These are phyloP conservation scores for Phylloscopus whistleri DNA, from an alignment of 2,113 vertebrate genomes.

Conservation along the genomic window DNA sequence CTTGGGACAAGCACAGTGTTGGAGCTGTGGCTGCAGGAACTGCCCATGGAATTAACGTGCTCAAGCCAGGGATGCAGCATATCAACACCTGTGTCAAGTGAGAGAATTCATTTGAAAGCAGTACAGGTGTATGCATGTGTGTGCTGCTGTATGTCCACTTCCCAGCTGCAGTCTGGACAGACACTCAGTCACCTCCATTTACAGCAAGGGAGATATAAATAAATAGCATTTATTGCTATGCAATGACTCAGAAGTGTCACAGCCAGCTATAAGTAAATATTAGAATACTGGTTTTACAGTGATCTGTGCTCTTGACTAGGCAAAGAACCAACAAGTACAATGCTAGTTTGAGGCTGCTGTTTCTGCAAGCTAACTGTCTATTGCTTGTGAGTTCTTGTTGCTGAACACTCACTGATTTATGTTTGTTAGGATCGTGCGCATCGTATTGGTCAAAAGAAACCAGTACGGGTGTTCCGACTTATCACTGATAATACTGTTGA, in stretches of 20 bases:
- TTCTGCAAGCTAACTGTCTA: conserved; percentile 34
- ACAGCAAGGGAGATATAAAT: neutral
- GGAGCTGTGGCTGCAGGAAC: neutral
- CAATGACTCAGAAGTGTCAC: neutral
- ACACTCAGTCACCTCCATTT: neutral
- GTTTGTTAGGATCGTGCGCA: conserved; percentile 86
- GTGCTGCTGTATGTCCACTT: neutral
- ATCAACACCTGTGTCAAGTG: neutral
- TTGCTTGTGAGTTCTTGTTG: conserved; percentile 43
- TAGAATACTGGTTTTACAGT: neutral
- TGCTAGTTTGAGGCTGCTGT: conserved; percentile 10
- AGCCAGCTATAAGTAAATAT: neutral
- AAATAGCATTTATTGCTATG: neutral
- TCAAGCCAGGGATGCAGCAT: neutral
- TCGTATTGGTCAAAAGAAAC: conserved; percentile 90
- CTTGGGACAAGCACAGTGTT: neutral
- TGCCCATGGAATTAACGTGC: neutral
- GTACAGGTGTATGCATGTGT: neutral
- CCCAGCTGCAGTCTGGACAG: neutral
- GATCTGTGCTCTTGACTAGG: neutral
- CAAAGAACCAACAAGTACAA: neutral
- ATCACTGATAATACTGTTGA: conserved; percentile 91
- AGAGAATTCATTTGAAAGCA: neutral
- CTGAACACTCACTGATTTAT: conserved; percentile 57
- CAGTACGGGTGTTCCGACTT: conserved; percentile 86